These are phyloP conservation scores for Porites divaricata DNA, from an alignment of 92 coral and sea anemone species.

Conservation along the genomic window DNA sequence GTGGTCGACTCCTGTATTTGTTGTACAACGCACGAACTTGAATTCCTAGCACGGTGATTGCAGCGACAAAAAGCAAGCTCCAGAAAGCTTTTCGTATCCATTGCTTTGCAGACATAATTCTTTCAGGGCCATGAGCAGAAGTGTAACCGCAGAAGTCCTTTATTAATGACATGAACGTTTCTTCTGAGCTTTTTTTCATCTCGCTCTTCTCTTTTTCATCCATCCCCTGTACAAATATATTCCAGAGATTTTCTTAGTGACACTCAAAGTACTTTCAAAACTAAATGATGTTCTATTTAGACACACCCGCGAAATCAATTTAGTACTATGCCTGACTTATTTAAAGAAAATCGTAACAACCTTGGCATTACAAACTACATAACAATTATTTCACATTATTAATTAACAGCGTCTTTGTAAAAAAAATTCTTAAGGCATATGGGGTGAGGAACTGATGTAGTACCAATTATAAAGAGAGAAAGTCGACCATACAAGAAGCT, in stretches of 20 bases:
- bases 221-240: neutral
- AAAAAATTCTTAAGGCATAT: too few relatives aligned
- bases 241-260: neutral
- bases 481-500: too few relatives aligned
- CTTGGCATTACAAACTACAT: too few relatives aligned
- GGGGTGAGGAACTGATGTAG: too few relatives aligned
- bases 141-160: conserved; percentile 66
- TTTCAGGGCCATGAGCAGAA: conserved; percentile 64
- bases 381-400: too few relatives aligned
- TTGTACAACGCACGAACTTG: conserved; percentile 47
- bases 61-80: conserved; percentile 59
- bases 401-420: too few relatives aligned
- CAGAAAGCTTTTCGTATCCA: conserved; percentile 57
- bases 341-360: too few relatives aligned
- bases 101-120: conserved; percentile 51
- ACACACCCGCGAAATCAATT: too few relatives aligned
- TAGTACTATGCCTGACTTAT: too few relatives aligned
- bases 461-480: too few relatives aligned
- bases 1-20: conserved; percentile 51
- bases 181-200: neutral
- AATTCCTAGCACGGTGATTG: conserved; percentile 26
- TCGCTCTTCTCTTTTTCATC: neutral
- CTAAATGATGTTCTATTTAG: too few relatives aligned
- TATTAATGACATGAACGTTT: conserved; percentile 34
- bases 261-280: neutral